A percentile compares a stretch with the other conserved stretches of the same genome.
Conservation (phyloP, 2,113 vertebrate species). For the Nicator chloris region DNA sequence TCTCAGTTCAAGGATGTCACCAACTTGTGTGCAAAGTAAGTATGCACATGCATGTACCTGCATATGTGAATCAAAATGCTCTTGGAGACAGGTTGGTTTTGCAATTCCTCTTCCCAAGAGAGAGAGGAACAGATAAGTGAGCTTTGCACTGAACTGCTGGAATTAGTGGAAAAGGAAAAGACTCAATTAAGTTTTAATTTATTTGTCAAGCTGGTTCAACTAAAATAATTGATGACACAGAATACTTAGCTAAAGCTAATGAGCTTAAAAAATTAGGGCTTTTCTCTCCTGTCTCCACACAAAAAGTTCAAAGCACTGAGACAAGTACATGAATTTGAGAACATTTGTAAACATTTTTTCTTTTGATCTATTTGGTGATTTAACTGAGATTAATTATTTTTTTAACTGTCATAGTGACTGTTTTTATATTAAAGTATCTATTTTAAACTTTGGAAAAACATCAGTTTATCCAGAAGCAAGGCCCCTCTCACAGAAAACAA, state of each 20-base stretch:
- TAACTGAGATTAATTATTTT: neutral
- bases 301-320: neutral
- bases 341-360: neutral
- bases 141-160: neutral
- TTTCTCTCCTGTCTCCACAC: neutral
- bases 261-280: conserved; percentile 8
- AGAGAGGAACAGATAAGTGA: neutral
- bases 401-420: neutral
- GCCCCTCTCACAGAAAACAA: neutral
- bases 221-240: neutral
- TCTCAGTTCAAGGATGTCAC: neutral
- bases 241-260: neutral
- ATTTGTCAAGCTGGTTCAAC: neutral
- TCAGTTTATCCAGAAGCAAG: neutral
- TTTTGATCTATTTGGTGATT: neutral
- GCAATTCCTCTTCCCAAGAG: neutral
- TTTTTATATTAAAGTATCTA: neutral
- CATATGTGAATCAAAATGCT: neutral
- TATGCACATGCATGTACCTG: neutral
- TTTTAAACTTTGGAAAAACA: neutral
- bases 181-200: neutral
- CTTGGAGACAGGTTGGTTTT: neutral
- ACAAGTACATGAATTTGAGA: neutral
- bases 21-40: neutral
- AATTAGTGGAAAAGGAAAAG: neutral